Evolutionary conservation across 2,797 vertebrate genomes (phyloP).

Genomic region (Falco concolor): DNA sequence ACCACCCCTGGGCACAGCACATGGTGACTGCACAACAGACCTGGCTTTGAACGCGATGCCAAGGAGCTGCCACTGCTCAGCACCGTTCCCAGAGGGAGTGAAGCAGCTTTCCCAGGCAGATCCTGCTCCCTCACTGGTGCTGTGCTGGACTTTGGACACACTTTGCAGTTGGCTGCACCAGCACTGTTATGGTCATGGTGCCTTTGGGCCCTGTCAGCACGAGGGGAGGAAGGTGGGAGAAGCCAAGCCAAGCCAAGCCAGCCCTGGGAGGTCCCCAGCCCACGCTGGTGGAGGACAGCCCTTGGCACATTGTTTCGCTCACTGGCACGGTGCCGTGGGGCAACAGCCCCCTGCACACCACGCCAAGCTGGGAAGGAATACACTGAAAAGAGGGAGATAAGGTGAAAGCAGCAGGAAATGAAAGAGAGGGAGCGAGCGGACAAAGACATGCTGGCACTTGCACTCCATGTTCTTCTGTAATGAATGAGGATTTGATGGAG

Average conservation of each 20-base stretch:
- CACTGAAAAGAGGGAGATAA: background rate
- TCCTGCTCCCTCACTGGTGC: background rate
- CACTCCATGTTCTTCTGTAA: background rate
- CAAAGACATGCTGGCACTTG: background rate
- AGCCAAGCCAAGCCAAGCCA: background rate
- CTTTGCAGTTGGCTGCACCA: background rate
- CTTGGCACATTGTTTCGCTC: background rate
- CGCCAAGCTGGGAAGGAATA: fast-evolving
- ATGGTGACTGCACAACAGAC: fast-evolving
- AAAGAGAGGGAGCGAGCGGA: background rate
- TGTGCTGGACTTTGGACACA: background rate
- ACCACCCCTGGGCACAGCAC: background rate
- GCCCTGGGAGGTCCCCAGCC: background rate
- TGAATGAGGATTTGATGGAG: background rate
- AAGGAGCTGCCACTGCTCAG: background rate
- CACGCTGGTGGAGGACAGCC: fast-evolving
- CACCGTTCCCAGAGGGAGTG: background rate
- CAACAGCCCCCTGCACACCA: fast-evolving
- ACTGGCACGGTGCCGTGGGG: fast-evolving
- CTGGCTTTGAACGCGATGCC: background rate
- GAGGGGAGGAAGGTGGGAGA: background rate
- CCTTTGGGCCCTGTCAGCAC: background rate
- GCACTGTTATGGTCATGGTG: background rate
- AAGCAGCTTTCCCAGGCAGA: background rate
- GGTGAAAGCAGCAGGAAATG: background rate